These are phyloP conservation scores for Nymphalis urticae DNA, from an alignment of 2,888 invertebrate genomes.

Conservation along the genomic window DNA sequence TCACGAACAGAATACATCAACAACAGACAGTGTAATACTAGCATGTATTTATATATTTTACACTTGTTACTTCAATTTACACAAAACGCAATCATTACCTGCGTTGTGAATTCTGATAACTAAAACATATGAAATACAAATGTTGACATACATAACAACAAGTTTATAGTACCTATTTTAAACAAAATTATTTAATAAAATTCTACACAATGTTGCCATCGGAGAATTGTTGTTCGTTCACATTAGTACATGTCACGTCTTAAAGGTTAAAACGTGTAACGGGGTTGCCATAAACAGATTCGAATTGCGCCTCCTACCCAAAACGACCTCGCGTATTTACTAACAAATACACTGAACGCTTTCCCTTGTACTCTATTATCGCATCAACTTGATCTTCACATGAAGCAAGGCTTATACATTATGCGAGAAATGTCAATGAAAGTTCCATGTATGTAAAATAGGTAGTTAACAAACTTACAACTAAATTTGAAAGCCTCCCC, in stretches of 20 bases:
- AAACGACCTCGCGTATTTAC: constrained; percentile 24
- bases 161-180: no score
- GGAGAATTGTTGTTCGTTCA: neutral
- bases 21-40: neutral
- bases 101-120: neutral
- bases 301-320: constrained; percentile 46
- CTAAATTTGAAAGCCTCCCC: constrained; percentile 23
- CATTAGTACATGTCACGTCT: constrained; percentile 47
- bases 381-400: constrained; percentile 54
- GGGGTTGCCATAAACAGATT: constrained; percentile 65
- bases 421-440: constrained; percentile 30
- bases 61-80: neutral
- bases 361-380: constrained; percentile 73
- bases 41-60: neutral
- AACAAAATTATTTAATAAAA: neutral
- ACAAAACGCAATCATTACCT: neutral
- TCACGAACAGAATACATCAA: constrained; percentile 9
- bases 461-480: constrained; percentile 31
- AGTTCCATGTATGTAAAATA: constrained; percentile 24
- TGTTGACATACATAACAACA: no score
- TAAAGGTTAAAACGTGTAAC: constrained; percentile 61
- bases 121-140: no score
- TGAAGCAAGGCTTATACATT: constrained; percentile 36
- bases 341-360: constrained; percentile 68
- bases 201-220: neutral